Conservation (phyloP, 2,797 vertebrate genomes). For the Dendrocincla tyrannina region DNA sequence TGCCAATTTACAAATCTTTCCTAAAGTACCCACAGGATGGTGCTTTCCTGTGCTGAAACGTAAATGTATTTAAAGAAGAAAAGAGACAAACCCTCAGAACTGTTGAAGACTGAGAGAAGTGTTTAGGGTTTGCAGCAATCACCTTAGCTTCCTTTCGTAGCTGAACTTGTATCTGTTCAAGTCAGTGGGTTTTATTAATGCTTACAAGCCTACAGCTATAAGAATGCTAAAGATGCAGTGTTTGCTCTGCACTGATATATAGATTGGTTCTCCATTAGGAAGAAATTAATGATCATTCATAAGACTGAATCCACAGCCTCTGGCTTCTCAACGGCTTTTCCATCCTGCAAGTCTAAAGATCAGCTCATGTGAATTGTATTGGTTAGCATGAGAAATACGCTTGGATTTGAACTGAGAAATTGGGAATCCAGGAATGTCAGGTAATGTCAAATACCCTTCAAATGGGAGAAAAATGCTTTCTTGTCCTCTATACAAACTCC, state of each 20-base stretch:
- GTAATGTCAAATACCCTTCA: neutral
- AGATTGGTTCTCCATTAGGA: conserved; percentile 54
- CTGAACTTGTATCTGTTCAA: conserved; percentile 32
- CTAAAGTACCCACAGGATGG: neutral
- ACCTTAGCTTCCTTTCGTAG: neutral
- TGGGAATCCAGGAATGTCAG: neutral
- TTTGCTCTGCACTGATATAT: conserved; percentile 35
- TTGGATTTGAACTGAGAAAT: neutral
- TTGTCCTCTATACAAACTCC: neutral
- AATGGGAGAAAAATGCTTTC: neutral
- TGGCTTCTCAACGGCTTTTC: conserved; percentile 21
- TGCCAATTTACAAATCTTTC: neutral
- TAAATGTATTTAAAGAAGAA: neutral
- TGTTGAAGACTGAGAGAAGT: neutral
- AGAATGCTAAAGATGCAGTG: conserved; percentile 31
- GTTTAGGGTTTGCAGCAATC: neutral
- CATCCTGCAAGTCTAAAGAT: neutral
- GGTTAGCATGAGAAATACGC: neutral
- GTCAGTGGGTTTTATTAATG: conserved; percentile 55
- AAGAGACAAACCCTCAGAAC: neutral
- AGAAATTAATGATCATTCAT: conserved; percentile 36
- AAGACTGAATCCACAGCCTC: conserved; percentile 5
- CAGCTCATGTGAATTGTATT: neutral
- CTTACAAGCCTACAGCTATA: conserved; percentile 43
- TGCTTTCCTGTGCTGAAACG: neutral